Evolutionary conservation across 2,888 invertebrate genomes (phyloP).

Genomic region (Drosophila infuscata): DNA sequence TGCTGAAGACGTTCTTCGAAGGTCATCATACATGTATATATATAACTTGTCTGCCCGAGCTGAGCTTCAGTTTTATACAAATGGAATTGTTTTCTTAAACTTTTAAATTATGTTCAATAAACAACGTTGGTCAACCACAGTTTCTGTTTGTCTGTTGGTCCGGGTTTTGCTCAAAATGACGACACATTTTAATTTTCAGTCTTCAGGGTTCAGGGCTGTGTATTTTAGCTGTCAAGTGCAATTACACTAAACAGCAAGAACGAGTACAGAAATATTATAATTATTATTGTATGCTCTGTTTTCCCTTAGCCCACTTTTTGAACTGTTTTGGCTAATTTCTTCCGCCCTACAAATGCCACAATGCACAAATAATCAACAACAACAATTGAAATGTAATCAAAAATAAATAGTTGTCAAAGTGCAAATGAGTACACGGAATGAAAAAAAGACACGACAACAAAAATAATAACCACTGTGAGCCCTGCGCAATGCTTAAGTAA

Average conservation of each 20-base stretch:
- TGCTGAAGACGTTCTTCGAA: too few relatives aligned
- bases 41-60: not conserved
- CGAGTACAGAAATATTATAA: conserved; percentile 33
- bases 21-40: too few relatives aligned
- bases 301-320: not conserved
- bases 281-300: conserved; percentile 47
- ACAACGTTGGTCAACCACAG: conserved; percentile 3
- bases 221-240: conserved; percentile 52
- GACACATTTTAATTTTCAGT: conserved; percentile 57
- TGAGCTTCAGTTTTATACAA: not conserved
- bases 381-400: conserved; percentile 67
- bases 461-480: conserved; percentile 10
- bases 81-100: not conserved
- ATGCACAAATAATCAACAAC: conserved; percentile 29
- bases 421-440: conserved; percentile 43
- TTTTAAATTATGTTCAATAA: not conserved
- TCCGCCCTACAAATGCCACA: conserved; percentile 32
- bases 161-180: conserved; percentile 33
- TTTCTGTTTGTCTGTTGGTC: not conserved
- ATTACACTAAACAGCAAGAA: conserved; percentile 62
- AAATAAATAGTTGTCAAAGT: conserved; percentile 64
- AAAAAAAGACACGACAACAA: conserved; percentile 24
- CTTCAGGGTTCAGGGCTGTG: conserved; percentile 49
- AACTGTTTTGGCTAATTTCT: conserved; percentile 55
- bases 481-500: conserved; percentile 57